Evolutionary conservation across 2,888 invertebrate species (phyloP), one percentile per base, ranked within the genome.

Genomic region (Entomobrya proxima): DNA sequence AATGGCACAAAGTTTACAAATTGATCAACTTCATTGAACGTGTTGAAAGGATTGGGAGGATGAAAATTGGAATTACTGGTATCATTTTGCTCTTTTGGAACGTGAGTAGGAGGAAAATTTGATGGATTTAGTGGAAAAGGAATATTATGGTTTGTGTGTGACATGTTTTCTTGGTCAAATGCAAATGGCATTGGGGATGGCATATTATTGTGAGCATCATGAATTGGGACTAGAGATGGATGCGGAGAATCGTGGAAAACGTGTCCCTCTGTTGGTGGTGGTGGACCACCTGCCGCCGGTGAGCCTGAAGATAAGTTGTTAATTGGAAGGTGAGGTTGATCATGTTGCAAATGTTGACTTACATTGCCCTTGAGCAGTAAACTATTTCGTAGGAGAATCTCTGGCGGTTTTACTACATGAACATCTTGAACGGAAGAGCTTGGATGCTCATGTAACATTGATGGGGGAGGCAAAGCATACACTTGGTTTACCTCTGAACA

Each of bases 1-100:
- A 85, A 35, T 52, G 85, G 85, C 35, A 85, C 79, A 52, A 64
- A 75, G 11, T 85, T 58, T 5, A 74, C 4, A 67, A 85, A 85
- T 4, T 61, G 47, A 6, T 85, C 72, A 6, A 85, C 85, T 24
- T 47, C 37, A 32, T 77, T 69, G 24, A 77, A 30, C 0, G 69
- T 55, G 55, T 35, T 52, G 32, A 32, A 32, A 15, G 2, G 2
- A 13, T 27, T 4, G 50, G 9, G 32, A 30, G 27, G 50, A 47
- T 27, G 44, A 24, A 72, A 72, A 15, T 5, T 72, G 1, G 74
- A 35, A 32, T n/a, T n/a, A n/a, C n/a, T n/a, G 47, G 47, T 15
- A 47, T 35, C 67, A 15, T 24, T 27, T 35, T n/a, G 35, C 15
- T 35, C 37, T 6, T 32, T 61, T 32, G 64, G 9, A 27, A 7